Evolutionary conservation across 2,113 vertebrate genomes (phyloP).

Genomic region (Ochotona princeps): DNA sequence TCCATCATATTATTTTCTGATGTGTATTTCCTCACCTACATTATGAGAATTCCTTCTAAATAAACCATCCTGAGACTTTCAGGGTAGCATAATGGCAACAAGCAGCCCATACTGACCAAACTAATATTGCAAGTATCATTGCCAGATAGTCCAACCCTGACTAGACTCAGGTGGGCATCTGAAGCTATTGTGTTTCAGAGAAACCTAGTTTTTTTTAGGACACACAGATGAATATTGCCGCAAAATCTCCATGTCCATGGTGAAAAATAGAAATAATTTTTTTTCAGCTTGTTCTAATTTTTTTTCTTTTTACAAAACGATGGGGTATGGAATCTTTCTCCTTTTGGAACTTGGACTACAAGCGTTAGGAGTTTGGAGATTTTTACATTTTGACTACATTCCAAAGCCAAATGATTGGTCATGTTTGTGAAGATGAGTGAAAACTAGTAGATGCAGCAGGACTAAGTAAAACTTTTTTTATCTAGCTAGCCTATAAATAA

Average conservation of each 20-base stretch:
- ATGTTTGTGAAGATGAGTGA: neutral
- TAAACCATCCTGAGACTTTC: neutral
- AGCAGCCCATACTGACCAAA: neutral
- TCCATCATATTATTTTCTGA: neutral
- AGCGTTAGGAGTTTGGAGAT: neutral
- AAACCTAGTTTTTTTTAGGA: neutral
- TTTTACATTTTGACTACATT: neutral
- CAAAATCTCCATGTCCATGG: neutral
- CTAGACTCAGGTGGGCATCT: neutral
- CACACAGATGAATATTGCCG: too few relatives aligned
- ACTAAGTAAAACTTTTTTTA: neutral
- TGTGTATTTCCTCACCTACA: neutral
- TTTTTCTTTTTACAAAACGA: neutral
- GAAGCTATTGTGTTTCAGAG: neutral
- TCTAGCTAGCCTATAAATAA: neutral
- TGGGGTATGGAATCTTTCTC: neutral
- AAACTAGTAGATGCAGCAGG: neutral
- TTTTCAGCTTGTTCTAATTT: conserved; percentile 14
- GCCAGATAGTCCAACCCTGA: neutral
- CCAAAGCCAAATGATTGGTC: neutral
- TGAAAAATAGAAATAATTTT: neutral
- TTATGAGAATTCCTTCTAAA: neutral
- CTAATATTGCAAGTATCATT: neutral
- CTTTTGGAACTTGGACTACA: neutral
- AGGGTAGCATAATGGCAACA: neutral